Evolutionary conservation across 2,888 invertebrate genomes (phyloP).

Genomic region (Cantharis nigra): DNA sequence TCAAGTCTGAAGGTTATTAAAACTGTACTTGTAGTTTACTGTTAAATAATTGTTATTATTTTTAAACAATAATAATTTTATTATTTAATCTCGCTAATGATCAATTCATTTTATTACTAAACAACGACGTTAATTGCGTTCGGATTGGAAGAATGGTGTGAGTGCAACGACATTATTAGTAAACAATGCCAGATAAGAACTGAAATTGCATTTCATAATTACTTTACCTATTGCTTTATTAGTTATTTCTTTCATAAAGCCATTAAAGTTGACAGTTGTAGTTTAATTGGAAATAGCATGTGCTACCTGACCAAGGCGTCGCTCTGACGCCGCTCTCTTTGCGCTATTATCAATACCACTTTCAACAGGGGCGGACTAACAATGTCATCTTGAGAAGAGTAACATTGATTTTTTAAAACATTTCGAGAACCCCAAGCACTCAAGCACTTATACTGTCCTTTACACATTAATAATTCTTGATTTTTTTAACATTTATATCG

Average conservation of each 20-base stretch:
- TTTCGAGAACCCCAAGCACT: no score
- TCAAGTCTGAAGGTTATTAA: neutral
- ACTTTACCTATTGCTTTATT: constrained; percentile 8
- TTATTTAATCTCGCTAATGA: neutral
- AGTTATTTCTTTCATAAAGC: constrained; percentile 6
- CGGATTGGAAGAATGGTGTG: neutral
- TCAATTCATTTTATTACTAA: neutral
- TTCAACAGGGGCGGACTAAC: neutral
- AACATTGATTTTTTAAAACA: no score
- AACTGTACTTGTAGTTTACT: neutral
- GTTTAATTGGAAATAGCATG: constrained; percentile 15
- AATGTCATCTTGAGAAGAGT: no score
- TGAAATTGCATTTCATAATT: constrained; percentile 9
- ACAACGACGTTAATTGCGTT: neutral
- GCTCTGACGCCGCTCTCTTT: neutral
- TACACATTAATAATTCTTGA: no score
- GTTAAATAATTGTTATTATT: neutral
- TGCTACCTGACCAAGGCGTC: neutral
- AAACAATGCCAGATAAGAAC: neutral
- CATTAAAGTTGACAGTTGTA: constrained; percentile 11
- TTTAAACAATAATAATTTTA: neutral
- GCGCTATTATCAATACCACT: neutral
- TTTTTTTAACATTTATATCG: no score
- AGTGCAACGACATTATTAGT: constrained; percentile 8
- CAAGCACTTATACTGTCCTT: no score